Conservation (phyloP, 2,113 vertebrate genomes). For the Notothenia coriiceps region DNA sequence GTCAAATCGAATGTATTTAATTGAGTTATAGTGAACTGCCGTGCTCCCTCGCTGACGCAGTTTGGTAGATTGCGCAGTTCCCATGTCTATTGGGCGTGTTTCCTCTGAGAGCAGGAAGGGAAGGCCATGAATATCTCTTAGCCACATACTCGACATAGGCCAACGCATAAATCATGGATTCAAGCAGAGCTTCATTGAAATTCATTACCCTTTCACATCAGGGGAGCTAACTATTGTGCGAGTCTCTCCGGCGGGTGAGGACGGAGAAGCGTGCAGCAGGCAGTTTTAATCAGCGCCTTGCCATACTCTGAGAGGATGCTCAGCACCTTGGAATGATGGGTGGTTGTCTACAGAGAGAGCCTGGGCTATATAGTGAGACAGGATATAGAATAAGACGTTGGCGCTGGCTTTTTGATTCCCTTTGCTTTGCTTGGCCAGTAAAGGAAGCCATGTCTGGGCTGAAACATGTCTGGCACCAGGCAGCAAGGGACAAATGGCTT, state of each 20-base stretch:
- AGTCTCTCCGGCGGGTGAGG: slow-evolving; percentile 65
- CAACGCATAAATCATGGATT: slow-evolving; percentile 80
- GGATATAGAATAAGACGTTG: slow-evolving; percentile 54
- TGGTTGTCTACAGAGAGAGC: slow-evolving; percentile 48
- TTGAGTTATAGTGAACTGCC: slow-evolving; percentile 46
- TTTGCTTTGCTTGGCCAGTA: slow-evolving; percentile 17
- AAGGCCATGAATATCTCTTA: slow-evolving; percentile 76
- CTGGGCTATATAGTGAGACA: slow-evolving; percentile 33
- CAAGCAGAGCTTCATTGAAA: slow-evolving; percentile 81
- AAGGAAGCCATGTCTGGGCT: slow-evolving; percentile 31
- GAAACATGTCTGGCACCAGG: slow-evolving; percentile 62
- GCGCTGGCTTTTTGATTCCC: slow-evolving; percentile 24
- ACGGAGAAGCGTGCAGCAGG: slow-evolving; percentile 59
- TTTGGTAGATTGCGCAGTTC: slow-evolving; percentile 39
- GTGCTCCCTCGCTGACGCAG: slow-evolving; percentile 39
- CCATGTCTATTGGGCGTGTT: slow-evolving; percentile 52
- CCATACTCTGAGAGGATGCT: slow-evolving; percentile 68
- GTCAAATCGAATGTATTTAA: slow-evolving; percentile 49
- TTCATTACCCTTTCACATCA: slow-evolving; percentile 81
- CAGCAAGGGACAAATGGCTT: slow-evolving; percentile 72
- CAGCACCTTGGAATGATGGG: slow-evolving; percentile 68
- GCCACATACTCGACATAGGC: slow-evolving; percentile 74
- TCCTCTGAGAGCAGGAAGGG: slow-evolving; percentile 63
- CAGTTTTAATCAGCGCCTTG: slow-evolving; percentile 79
- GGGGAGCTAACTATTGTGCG: slow-evolving; percentile 77